These are phyloP conservation scores for Ochlodes sylvanus DNA, from an alignment of 2,888 invertebrate species.

Conservation along the genomic window DNA sequence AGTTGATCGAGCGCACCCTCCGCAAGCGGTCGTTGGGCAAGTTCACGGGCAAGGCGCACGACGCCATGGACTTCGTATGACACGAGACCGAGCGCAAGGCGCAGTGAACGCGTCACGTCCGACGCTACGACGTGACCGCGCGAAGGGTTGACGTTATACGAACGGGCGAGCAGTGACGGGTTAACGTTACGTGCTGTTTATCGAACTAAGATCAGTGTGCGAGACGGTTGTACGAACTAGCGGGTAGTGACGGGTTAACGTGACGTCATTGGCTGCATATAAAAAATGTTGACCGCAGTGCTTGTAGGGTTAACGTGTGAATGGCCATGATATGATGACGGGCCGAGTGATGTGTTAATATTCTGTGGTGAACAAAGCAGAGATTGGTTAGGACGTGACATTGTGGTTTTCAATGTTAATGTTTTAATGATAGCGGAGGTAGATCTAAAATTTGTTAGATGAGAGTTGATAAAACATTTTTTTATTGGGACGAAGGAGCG, in stretches of 20 bases:
- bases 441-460: not conserved
- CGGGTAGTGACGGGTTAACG: too few species aligned
- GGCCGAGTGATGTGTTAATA: constrained; percentile 27
- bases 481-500: too few species aligned
- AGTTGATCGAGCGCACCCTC: constrained; percentile 91
- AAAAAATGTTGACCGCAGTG: too few species aligned
- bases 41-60: constrained; percentile 73
- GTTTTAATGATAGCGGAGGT: not conserved
- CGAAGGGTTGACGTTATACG: not conserved
- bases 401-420: not conserved
- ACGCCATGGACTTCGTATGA: constrained; percentile 91
- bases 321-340: not conserved
- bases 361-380: not conserved
- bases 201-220: not conserved
- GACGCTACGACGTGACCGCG: too few species aligned
- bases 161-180: constrained; percentile 40
- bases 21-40: constrained; percentile 82
- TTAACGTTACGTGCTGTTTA: too few species aligned
- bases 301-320: constrained; percentile 38
- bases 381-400: not conserved
- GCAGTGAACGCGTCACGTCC: constrained; percentile 61
- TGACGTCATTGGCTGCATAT: too few species aligned
- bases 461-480: too few species aligned
- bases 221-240: too few species aligned
- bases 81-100: constrained; percentile 78